Conservation (phyloP, 2,797 vertebrate genomes). For the Sternarchorhynchus goeldii region DNA sequence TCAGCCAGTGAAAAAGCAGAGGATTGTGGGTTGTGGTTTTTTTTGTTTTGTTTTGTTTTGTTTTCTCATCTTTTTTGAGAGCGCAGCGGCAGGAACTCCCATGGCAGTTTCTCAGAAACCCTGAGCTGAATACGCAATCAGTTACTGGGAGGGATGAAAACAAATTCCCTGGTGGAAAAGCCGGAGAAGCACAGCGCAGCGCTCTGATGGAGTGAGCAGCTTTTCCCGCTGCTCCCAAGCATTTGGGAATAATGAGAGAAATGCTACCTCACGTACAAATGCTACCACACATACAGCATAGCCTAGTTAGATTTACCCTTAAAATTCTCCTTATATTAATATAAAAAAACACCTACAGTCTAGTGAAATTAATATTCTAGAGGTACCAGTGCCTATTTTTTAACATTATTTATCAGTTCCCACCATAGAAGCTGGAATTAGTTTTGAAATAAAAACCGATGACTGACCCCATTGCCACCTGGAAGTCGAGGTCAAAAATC, state of each 20-base stretch:
- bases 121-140: slow-evolving; percentile 46
- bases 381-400: too few species aligned
- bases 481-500: not conserved
- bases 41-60: not conserved
- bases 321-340: too few species aligned
- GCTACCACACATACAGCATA: too few species aligned
- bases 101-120: slow-evolving; percentile 37
- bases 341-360: too few species aligned
- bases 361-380: too few species aligned
- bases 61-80: slow-evolving; percentile 9
- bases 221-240: too few species aligned
- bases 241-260: too few species aligned
- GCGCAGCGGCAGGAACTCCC: slow-evolving; percentile 40
- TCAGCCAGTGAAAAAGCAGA: slow-evolving; percentile 28
- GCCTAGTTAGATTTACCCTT: too few species aligned
- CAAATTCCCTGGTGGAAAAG: slow-evolving; percentile 5
- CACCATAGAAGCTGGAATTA: not conserved
- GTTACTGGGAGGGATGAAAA: slow-evolving; percentile 36
- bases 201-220: too few species aligned
- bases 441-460: not conserved
- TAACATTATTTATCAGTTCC: too few species aligned
- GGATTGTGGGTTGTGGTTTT: too few species aligned
- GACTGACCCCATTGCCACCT: not conserved
- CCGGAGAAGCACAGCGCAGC: not conserved
- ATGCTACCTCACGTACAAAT: too few species aligned